Evolutionary conservation across 1,140 invertebrate genomes (phyloP).

Genomic region (Calephelis virginiensis): DNA sequence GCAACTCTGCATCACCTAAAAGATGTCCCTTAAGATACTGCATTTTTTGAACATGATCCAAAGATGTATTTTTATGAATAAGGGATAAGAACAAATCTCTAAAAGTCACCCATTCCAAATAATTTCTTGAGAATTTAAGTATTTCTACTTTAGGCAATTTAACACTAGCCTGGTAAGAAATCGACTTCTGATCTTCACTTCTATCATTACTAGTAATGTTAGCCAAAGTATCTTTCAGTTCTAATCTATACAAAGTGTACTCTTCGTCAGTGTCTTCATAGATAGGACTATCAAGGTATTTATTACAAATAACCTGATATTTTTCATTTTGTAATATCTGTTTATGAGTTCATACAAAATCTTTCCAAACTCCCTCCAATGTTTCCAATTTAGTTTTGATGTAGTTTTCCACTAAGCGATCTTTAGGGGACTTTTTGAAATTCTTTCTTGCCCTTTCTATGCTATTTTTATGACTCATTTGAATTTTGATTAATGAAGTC

Average conservation of each 20-base stretch:
- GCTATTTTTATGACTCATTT: neutral
- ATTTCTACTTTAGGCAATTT: conserved; percentile 28
- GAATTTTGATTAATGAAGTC: conserved; percentile 1
- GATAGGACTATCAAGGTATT: neutral
- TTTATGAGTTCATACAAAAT: neutral
- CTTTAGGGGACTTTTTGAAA: conserved; percentile 18
- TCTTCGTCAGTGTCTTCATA: neutral
- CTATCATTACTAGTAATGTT: neutral
- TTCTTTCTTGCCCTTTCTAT: conserved; percentile 11
- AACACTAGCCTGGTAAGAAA: neutral
- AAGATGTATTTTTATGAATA: conserved; percentile 6
- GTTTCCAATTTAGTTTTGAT: conserved; percentile 1
- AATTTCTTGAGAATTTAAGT: conserved; percentile 24
- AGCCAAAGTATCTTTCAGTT: neutral
- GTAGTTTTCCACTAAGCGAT: neutral
- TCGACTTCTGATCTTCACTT: neutral
- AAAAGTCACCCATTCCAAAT: conserved; percentile 23
- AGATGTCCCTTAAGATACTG: conserved; percentile 22
- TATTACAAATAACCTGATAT: neutral
- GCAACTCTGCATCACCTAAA: conserved; percentile 24
- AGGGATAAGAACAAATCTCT: conserved; percentile 20
- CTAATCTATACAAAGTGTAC: neutral
- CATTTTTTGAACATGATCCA: conserved; percentile 10
- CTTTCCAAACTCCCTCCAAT: neutral
- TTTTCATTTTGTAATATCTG: neutral